Evolutionary conservation across 2,113 vertebrate genomes (phyloP), one percentile per base, ranked within the genome.

Genomic region (Condylura cristata): DNA sequence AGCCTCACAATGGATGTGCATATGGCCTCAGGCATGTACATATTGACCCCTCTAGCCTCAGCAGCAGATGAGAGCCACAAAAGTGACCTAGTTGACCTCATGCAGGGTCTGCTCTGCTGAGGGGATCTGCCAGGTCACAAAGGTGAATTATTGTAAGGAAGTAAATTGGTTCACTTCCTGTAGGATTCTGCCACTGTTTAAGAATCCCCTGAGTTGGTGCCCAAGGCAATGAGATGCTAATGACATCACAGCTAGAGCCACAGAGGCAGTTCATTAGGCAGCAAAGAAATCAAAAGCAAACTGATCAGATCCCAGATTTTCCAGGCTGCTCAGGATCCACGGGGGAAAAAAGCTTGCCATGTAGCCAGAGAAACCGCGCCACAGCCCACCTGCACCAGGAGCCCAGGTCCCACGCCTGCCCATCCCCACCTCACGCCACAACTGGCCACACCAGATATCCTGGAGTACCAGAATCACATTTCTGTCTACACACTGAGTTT

Each of bases 221-320:
- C 94, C 91, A 81, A 75, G 92, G 97, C 94, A 83, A 90, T 53
- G 86, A 39, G 80, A 92, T 75, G 93, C 66, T 96, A 94, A 96
- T 94, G 93, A 94, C 80, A 93, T 89, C 91, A 93, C 95, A 87
- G 94, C 24, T 30, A 76, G 74, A 92, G 75, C 60, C 46, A 89
- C 74, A 86, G 84, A 91, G 75, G 79, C 61, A 76, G 89, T 94
- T 95, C 96, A 84, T 92, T 83, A 97, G 95, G 93, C 86, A 84
- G 89, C 48, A 28, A 71, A 84, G 71, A 95, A 90, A 84, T 89
- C 89, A 92, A 92, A 92, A 41, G 80, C 65, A 78, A 92, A 86
- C 39, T 79, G 28, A 88, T 95, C 88, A 44, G 93, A 92, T 71
- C 26, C 48, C 58, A 39, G 79, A 76, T 88, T 89, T 72, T 10